Conservation (phyloP, 2,888 invertebrate genomes). For the Calliphora vomitoria region DNA sequence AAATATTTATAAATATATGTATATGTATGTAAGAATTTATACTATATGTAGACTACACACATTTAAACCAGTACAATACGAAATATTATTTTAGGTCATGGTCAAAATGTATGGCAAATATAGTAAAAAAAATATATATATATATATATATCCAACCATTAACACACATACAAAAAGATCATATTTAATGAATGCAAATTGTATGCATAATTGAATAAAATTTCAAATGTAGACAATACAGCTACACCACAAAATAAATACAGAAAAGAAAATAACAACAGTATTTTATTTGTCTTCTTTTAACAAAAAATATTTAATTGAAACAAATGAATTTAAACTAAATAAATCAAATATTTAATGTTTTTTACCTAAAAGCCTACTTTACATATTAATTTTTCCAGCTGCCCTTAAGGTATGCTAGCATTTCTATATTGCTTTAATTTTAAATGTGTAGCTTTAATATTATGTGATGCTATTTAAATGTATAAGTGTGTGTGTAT, state of each 20-base stretch:
- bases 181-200: conserved; percentile 67
- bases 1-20: conserved; percentile 39
- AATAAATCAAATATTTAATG: neutral
- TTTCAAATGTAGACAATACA: conserved; percentile 28
- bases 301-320: neutral
- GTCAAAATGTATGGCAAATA: conserved; percentile 60
- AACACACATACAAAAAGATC: conserved; percentile 36
- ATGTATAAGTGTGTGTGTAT: neutral
- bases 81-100: conserved; percentile 70
- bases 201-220: conserved; percentile 69
- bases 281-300: neutral
- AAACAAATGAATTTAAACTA: conserved; percentile 8
- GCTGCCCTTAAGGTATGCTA: conserved; percentile 24
- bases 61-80: conserved; percentile 28
- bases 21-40: neutral
- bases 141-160: neutral
- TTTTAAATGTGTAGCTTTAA: neutral
- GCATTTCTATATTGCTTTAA: neutral
- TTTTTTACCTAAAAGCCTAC: neutral
- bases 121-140: conserved; percentile 8
- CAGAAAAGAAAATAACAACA: neutral
- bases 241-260: conserved; percentile 8
- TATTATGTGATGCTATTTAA: neutral
- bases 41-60: neutral
- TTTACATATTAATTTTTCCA: conserved; percentile 12